phyloP scores from a whole-genome alignment of 2,797 vertebrate genomes.

The Rhynchonycteris naso region DNA sequence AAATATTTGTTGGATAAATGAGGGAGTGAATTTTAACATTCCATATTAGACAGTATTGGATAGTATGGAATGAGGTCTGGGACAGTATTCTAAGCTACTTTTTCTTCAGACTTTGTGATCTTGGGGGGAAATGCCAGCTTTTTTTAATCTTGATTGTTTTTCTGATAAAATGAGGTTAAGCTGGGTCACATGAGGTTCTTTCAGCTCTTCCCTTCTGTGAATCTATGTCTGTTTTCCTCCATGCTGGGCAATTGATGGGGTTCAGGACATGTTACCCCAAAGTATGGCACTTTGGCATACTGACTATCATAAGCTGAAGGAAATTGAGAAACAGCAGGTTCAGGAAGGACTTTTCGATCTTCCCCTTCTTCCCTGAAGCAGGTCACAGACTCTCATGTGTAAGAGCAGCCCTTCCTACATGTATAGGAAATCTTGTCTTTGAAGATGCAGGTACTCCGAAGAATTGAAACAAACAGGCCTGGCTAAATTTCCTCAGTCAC shows the following conservation, averaged over 20 bases:
- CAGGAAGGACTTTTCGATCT: not conserved
- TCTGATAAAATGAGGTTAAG: constrained; percentile 34
- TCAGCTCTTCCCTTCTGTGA: not conserved
- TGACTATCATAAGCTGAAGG: not conserved
- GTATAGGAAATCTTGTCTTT: not conserved
- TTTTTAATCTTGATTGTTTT: constrained; percentile 31
- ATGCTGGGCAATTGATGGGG: not conserved
- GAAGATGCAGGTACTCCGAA: not conserved
- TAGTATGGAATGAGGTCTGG: not conserved
- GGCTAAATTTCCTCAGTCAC: not conserved
- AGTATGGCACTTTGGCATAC: not conserved
- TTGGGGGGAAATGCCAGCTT: not conserved
- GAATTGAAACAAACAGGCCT: not conserved
- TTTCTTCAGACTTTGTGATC: not conserved
- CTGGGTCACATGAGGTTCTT: not conserved
- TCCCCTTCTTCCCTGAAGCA: not conserved
- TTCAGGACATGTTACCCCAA: not conserved
- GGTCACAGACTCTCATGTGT: not conserved
- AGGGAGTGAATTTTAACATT: not conserved
- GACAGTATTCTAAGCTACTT: not conserved
- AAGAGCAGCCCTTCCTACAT: not conserved
- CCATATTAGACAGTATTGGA: not conserved
- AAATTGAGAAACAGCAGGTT: not conserved
- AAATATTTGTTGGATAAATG: not conserved
- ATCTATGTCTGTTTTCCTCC: not conserved